These are phyloP conservation scores for Oenanthe oenanthe DNA, from an alignment of 2,113 vertebrate genomes.

Conservation along the genomic window DNA sequence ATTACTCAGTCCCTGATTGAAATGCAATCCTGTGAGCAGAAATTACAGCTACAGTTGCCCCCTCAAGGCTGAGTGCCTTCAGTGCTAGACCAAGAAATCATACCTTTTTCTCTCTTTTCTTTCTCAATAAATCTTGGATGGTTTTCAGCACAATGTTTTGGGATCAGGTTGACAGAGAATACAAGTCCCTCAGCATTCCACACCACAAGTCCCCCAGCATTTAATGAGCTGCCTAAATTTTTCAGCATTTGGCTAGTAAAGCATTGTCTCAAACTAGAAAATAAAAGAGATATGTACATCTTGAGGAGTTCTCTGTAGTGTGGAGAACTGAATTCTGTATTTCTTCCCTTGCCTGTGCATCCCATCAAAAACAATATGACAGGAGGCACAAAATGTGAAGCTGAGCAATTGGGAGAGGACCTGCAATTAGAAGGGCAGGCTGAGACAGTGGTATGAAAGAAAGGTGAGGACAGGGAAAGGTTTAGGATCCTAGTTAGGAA, in stretches of 20 bases:
- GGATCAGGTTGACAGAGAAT: neutral
- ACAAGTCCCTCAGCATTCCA: fast-evolving
- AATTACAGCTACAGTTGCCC: neutral
- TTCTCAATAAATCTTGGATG: neutral
- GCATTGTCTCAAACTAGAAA: neutral
- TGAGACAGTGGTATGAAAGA: neutral
- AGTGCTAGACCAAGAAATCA: neutral
- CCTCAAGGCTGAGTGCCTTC: neutral
- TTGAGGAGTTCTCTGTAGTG: neutral
- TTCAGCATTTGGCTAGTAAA: neutral
- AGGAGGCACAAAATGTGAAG: neutral
- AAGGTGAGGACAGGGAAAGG: neutral
- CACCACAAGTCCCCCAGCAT: fast-evolving
- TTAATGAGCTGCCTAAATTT: neutral
- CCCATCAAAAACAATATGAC: neutral
- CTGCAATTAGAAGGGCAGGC: neutral
- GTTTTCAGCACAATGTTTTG: neutral
- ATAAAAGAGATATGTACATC: neutral
- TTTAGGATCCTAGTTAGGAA: neutral
- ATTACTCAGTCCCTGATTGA: neutral
- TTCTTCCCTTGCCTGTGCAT: neutral
- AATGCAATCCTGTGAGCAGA: neutral
- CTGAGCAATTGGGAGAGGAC: neutral
- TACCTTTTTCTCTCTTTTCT: neutral
- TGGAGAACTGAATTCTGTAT: neutral